phyloP scores from a whole-genome alignment of 2,888 invertebrate species.

The Drosophila koepferae region DNA sequence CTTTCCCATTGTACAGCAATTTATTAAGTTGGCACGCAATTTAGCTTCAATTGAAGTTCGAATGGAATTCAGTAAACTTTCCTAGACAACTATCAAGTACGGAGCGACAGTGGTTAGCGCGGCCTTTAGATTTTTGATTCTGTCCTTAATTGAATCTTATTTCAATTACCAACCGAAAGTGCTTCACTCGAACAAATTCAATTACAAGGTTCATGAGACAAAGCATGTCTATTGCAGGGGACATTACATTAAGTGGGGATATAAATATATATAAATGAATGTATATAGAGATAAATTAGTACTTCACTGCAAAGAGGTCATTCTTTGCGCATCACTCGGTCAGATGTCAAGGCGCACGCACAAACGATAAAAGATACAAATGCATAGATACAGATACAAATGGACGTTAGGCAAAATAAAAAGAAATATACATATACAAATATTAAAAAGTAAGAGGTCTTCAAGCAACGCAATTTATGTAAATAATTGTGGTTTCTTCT shows the following conservation, averaged over 20 bases:
- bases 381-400: conserved; percentile 45
- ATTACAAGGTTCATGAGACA: conserved; percentile 43
- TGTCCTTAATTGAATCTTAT: conserved; percentile 31
- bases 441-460: conserved; percentile 64
- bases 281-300: conserved; percentile 13
- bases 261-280: neutral
- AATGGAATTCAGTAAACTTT: neutral
- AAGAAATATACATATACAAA: neutral
- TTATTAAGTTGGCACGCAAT: conserved; percentile 17
- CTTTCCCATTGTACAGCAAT: conserved; percentile 1
- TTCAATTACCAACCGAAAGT: conserved; percentile 10
- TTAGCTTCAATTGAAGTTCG: conserved; percentile 11
- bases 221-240: conserved; percentile 25
- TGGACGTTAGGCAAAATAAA: conserved; percentile 13
- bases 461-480: conserved; percentile 63
- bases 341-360: conserved; percentile 20
- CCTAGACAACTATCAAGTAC: conserved; percentile 11
- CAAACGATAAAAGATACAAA: conserved; percentile 14
- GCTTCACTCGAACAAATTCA: conserved; percentile 44
- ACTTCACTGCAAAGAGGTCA: conserved; percentile 2
- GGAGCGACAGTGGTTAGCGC: neutral
- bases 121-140: conserved; percentile 20
- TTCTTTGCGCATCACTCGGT: conserved; percentile 20
- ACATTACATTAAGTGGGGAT: conserved; percentile 2
- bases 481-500: conserved; percentile 79